Percentiles rank a stretch among this genome's conserved stretches.
These are phyloP conservation scores for Xenus cinereus DNA, from an alignment of 2,113 vertebrate genomes.

Conservation along the genomic window DNA sequence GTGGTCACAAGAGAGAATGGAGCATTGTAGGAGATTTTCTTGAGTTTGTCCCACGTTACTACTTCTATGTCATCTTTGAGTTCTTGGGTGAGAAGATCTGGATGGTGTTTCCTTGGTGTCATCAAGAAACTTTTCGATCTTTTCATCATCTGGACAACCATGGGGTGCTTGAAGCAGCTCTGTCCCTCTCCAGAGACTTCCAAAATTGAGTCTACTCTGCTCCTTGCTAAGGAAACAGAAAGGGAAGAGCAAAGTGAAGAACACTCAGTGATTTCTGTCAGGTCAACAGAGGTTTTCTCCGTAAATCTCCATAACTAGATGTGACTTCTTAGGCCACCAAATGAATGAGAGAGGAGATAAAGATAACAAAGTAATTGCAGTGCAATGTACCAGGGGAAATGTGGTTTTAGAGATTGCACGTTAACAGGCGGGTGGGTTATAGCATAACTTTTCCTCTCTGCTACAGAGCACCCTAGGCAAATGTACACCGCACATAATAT, in stretches of 20 bases:
- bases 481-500: not conserved
- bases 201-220: not conserved
- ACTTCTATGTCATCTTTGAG: rapidly evolving
- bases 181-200: not conserved
- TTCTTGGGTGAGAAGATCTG: not conserved
- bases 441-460: not conserved
- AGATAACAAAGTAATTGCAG: constrained; percentile 38
- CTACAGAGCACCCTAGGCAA: not conserved
- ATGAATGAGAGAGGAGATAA: not conserved
- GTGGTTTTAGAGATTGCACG: not conserved
- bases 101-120: not conserved
- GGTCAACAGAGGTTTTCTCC: not conserved
- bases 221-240: not conserved
- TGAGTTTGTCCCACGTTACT: not conserved
- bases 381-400: not conserved
- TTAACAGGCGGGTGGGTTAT: not conserved
- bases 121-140: not conserved
- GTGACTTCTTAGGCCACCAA: not conserved
- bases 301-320: not conserved
- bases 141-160: not conserved
- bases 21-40: rapidly evolving
- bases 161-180: not conserved
- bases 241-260: not conserved
- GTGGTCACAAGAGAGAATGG: not conserved
- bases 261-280: not conserved